Evolutionary conservation across 2,113 vertebrate species (phyloP).

Genomic region (Marcusenius ussheri): DNA sequence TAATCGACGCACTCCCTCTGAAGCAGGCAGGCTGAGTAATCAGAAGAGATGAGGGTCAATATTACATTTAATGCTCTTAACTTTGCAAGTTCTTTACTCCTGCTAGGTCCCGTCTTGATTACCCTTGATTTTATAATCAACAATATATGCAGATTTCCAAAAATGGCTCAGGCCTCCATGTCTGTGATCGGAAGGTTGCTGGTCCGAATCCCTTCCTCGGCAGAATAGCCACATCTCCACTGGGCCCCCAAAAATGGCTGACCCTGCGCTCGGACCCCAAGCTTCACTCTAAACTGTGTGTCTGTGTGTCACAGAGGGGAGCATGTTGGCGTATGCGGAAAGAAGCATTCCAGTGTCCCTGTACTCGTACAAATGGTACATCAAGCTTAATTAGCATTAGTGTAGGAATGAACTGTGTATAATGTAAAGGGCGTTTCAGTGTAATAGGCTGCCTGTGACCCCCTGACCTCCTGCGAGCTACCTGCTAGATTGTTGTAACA

Average conservation of each 20-base stretch:
- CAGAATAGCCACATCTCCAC: neutral
- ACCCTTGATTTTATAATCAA: neutral
- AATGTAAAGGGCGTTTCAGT: neutral
- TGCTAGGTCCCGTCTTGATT: neutral
- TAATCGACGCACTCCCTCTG: slow-evolving; percentile 73
- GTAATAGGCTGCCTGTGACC: neutral
- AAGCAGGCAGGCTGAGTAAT: slow-evolving; percentile 71
- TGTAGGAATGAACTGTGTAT: neutral
- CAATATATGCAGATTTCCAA: neutral
- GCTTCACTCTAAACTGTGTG: neutral
- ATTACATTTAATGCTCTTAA: neutral
- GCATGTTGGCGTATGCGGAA: neutral
- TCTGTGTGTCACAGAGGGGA: neutral
- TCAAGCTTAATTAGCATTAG: neutral
- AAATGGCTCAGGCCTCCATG: neutral
- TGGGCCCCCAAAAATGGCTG: neutral
- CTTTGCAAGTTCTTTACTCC: neutral
- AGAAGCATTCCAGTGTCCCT: neutral
- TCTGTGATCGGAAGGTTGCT: neutral
- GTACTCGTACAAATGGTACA: neutral
- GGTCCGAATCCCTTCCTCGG: neutral
- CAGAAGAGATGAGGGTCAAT: slow-evolving; percentile 6
- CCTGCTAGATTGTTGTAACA: slow-evolving; percentile 88
- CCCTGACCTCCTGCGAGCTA: slow-evolving; percentile 35
- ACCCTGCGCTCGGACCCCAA: neutral